Percentiles rank a stretch among this genome's conserved stretches.
phyloP scores from a whole-genome alignment of 2,113 vertebrate genomes.

The Rattus rattus region DNA sequence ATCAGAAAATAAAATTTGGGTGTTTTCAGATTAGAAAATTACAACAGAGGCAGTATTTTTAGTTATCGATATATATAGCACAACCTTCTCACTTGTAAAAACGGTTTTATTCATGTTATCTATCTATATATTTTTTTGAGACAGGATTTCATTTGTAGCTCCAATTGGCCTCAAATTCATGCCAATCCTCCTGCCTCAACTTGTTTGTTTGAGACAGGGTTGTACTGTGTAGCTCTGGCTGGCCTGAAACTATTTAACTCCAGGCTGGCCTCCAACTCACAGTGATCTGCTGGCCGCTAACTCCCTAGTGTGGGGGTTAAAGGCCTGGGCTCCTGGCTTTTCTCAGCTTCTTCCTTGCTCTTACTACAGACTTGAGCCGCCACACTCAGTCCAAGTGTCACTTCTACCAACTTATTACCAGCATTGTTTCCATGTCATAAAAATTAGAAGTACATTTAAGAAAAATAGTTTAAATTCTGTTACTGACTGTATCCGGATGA shows the following conservation, averaged over 20 bases:
- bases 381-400: neutral
- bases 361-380: neutral
- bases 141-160: neutral
- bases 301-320: too few relatives aligned
- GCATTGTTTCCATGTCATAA: slow-evolving; percentile 18
- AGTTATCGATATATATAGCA: slow-evolving; percentile 6
- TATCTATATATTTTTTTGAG: neutral
- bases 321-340: neutral
- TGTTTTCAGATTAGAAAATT: slow-evolving; percentile 15
- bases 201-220: neutral
- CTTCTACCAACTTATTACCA: neutral
- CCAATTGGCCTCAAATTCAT: neutral
- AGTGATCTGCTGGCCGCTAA: neutral
- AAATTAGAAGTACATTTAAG: slow-evolving; percentile 29
- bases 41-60: neutral
- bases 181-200: neutral
- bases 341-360: neutral
- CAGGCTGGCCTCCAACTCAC: neutral
- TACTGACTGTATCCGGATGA: slow-evolving; percentile 9
- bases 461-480: slow-evolving; percentile 51
- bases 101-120: neutral
- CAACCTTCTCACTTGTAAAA: neutral
- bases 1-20: neutral
- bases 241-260: neutral
- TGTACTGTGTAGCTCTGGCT: neutral